These are phyloP conservation scores for Solen grandis DNA, from an alignment of 1,140 invertebrate species.

Conservation along the genomic window DNA sequence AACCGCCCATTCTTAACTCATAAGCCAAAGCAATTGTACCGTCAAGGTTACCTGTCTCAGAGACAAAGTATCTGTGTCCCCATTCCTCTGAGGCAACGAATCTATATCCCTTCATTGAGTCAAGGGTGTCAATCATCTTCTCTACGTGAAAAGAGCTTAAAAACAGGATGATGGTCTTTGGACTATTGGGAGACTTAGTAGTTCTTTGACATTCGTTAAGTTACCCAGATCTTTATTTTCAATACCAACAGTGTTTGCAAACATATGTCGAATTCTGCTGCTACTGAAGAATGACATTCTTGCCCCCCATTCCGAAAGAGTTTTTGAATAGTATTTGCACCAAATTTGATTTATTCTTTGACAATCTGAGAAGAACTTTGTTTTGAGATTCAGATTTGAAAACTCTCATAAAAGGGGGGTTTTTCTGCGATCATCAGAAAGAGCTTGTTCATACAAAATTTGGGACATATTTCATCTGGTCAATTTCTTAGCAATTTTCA, in stretches of 20 bases:
- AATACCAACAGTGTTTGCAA: conserved; percentile 1
- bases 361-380: conserved; percentile 12
- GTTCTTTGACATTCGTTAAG: background rate
- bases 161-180: conserved; percentile 30
- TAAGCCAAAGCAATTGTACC: conserved; percentile 22
- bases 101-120: conserved; percentile 12
- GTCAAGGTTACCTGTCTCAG: background rate
- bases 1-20: conserved; percentile 15
- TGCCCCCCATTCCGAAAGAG: conserved; percentile 22
- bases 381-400: conserved; percentile 19
- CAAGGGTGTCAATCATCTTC: background rate
- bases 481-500: background rate
- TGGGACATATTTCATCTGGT: conserved; percentile 8
- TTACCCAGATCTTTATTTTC: background rate
- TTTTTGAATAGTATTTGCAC: conserved; percentile 15
- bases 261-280: conserved; percentile 4
- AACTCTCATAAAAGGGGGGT: conserved; percentile 30
- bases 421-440: background rate
- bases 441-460: conserved; percentile 19
- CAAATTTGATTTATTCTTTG: background rate
- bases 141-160: conserved; percentile 20
- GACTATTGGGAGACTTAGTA: background rate
- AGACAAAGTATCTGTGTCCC: conserved; percentile 7
- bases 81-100: conserved; percentile 37
- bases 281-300: background rate